Base-by-base conservation (phyloP, 1,140 invertebrate genomes). In the Phymorhynchus buccinoides region DNA sequence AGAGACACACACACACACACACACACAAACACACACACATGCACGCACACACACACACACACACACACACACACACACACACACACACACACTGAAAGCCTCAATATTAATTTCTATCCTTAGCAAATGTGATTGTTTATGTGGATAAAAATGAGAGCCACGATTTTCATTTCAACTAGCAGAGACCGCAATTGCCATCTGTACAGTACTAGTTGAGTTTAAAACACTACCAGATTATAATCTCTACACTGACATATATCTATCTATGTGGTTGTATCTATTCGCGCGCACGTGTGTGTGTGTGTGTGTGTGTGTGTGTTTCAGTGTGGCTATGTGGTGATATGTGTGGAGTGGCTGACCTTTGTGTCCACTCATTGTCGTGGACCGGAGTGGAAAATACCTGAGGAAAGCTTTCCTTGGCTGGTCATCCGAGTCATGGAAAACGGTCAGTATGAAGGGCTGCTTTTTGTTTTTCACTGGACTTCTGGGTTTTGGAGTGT, bases 321-420 rank as follows among this genome's bases (percentile, higher is more conserved):
- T 32, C 87, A 91, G 91, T 91, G 87, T 88, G 91, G 90, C 16
- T 92, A 91, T 85, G 85, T 89, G 85, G 86, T 91, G 9, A 87
- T 89, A 35, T 75, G 89, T 68, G 62, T 91, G 30, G 91, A 92
- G 84, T 92, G 91, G 91, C 18, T 91, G 80, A 90, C 90, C 22
- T 92, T 92, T 88, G 87, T 91, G 2, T 86, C 84, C 66, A 91
- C 90, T 14, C 91, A 92, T 44, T 83, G 71, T 44, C 86, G 88
- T 84, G 91, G 90, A 32, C 32, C 90, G 30, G 81, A 89, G 52
- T 92, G 91, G 91, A 90, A 89, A 81, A 88, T 85, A 62, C 83
- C 90, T 27, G 88, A 90, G 80, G 86, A 89, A 37, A 87, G 90
- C 42, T 91, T 90, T 48, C 91, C 90, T 44, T n/a, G 62, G 27